Evolutionary conservation across 1,140 invertebrate genomes (phyloP).

Genomic region (Ips nitidus): DNA sequence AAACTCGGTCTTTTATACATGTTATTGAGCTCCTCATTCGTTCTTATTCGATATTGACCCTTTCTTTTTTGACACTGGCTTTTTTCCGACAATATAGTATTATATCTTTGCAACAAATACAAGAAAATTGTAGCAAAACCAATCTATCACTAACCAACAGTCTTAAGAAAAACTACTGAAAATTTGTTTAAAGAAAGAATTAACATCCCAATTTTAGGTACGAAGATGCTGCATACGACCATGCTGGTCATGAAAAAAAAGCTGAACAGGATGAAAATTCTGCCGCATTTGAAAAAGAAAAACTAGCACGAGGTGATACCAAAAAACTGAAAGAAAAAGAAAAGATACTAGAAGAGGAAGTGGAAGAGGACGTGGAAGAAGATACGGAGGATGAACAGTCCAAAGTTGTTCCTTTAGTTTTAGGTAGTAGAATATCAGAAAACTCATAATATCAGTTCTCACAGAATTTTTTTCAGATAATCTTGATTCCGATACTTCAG

Average conservation of each 20-base stretch:
- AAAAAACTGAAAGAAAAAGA: constrained; percentile 22
- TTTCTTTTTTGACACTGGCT: too few species aligned
- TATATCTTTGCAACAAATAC: too few species aligned
- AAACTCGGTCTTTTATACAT: too few species aligned
- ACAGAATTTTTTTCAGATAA: constrained; percentile 1
- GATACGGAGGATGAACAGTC: constrained; percentile 10
- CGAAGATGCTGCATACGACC: constrained; percentile 75
- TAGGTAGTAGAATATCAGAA: neutral
- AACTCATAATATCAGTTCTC: too few species aligned
- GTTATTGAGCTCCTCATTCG: too few species aligned
- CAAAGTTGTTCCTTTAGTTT: constrained; percentile 7
- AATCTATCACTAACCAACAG: too few species aligned
- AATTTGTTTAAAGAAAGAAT: neutral
- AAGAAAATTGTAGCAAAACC: too few species aligned
- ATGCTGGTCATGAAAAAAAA: constrained; percentile 69
- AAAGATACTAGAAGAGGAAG: constrained; percentile 9
- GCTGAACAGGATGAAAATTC: constrained; percentile 58
- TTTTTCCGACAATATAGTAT: too few species aligned
- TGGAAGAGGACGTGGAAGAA: neutral
- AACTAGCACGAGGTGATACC: constrained; percentile 19
- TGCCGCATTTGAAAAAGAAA: constrained; percentile 36
- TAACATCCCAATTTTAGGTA: constrained; percentile 49
- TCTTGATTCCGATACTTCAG: constrained; percentile 19
- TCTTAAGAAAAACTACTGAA: neutral
- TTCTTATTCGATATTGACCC: too few species aligned